Percentiles rank a stretch among this genome's conserved stretches.
Evolutionary conservation across 2,113 vertebrate species (phyloP).

Genomic region (Alouatta palliata): DNA sequence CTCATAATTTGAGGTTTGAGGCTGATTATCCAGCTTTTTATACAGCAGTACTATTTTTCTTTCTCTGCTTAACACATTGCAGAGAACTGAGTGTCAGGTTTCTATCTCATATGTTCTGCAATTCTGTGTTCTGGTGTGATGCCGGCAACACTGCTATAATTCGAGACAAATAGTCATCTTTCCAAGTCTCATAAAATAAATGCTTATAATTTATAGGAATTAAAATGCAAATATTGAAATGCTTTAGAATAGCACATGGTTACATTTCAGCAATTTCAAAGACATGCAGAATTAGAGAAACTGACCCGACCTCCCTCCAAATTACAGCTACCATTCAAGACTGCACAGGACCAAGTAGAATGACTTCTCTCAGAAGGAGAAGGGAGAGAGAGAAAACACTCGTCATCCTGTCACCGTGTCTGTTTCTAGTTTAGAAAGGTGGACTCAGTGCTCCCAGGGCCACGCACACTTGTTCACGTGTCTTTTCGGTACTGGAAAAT

Average conservation of each 20-base stretch:
- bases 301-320: conserved; percentile 4
- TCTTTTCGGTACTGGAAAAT: background rate
- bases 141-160: conserved; percentile 83
- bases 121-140: conserved; percentile 86
- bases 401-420: background rate
- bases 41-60: conserved; percentile 76
- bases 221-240: conserved; percentile 86
- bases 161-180: conserved; percentile 86
- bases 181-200: conserved; percentile 88
- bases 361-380: background rate
- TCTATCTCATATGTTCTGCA: conserved; percentile 86
- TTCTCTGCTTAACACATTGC: conserved; percentile 82
- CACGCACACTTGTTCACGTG: background rate
- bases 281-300: conserved; percentile 54
- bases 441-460: background rate
- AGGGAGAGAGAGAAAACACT: background rate
- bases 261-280: conserved; percentile 78
- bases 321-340: background rate
- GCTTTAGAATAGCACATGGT: conserved; percentile 75
- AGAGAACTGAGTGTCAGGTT: conserved; percentile 87
- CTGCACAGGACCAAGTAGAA: background rate
- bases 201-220: conserved; percentile 86
- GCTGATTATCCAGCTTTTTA: conserved; percentile 76
- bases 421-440: background rate
- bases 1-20: conserved; percentile 57